A percentile compares a stretch with the other conserved stretches of the same genome.
phyloP scores from a whole-genome alignment of 2,113 vertebrate genomes.

The Podocnemis expansa region DNA sequence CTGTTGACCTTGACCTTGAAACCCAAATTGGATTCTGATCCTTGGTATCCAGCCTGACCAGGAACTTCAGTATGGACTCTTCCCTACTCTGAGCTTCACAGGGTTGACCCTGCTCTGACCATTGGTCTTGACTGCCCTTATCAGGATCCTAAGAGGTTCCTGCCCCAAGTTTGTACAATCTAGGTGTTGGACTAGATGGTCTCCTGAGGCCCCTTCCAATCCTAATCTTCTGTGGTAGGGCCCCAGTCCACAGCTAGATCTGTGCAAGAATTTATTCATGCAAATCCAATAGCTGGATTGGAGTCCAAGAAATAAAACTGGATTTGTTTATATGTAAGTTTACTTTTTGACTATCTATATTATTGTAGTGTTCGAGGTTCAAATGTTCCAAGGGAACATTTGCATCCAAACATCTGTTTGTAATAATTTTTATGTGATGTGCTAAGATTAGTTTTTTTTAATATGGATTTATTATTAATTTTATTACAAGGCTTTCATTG shows the following conservation, averaged over 20 bases:
- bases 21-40: not conserved
- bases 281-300: not conserved
- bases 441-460: too few relatives aligned
- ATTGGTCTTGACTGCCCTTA: not conserved
- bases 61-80: not conserved
- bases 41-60: not conserved
- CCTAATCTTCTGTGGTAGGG: not conserved
- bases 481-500: not conserved
- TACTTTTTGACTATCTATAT: not conserved
- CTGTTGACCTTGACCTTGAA: not conserved
- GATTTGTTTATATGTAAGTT: not conserved
- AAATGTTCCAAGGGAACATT: not conserved
- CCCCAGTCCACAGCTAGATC: not conserved
- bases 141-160: not conserved
- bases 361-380: not conserved
- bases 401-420: not conserved
- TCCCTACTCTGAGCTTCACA: not conserved
- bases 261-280: not conserved
- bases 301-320: slow-evolving; percentile 27
- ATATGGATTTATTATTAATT: not conserved
- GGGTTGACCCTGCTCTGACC: not conserved
- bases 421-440: not conserved
- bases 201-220: too few relatives aligned
- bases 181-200: not conserved
- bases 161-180: not conserved